phyloP scores from a whole-genome alignment of 2,113 vertebrate genomes.

The Rhinichthys klamathensis region DNA sequence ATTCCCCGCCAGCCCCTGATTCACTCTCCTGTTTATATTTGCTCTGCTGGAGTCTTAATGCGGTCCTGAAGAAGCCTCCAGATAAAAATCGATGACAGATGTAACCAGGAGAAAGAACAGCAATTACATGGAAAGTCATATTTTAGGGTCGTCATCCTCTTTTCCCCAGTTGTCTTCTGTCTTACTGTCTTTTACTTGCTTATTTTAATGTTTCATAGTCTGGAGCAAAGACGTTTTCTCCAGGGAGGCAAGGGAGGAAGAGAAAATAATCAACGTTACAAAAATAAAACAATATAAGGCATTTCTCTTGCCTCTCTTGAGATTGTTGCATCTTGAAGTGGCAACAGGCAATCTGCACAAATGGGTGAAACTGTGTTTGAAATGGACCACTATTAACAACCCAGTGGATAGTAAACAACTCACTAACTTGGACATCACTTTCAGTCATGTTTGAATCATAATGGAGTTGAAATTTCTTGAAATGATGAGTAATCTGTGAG shows the following conservation, averaged over 20 bases:
- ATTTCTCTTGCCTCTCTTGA: neutral
- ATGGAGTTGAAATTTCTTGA: neutral
- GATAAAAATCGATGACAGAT: slow-evolving; percentile 48
- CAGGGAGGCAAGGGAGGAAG: neutral
- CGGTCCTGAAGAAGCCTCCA: slow-evolving; percentile 35
- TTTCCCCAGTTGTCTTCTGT: neutral
- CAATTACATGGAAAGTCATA: slow-evolving; percentile 49
- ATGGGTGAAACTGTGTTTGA: neutral
- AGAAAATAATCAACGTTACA: neutral
- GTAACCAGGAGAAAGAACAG: slow-evolving; percentile 46
- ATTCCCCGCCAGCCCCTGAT: neutral
- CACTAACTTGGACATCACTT: neutral
- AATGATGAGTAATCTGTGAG: neutral
- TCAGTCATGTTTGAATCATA: neutral
- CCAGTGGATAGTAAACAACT: neutral
- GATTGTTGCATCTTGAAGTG: neutral
- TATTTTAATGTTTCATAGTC: slow-evolving; percentile 38
- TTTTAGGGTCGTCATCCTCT: slow-evolving; percentile 26
- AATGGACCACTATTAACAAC: neutral
- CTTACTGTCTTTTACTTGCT: slow-evolving; percentile 33
- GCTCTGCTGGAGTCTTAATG: slow-evolving; percentile 43
- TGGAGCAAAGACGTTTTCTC: slow-evolving; percentile 10
- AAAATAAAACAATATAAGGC: neutral
- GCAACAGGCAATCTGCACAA: neutral
- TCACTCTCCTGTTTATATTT: slow-evolving; percentile 50